These are phyloP conservation scores for Rhea americana DNA, from an alignment of 2,113 vertebrate genomes.

Conservation along the genomic window DNA sequence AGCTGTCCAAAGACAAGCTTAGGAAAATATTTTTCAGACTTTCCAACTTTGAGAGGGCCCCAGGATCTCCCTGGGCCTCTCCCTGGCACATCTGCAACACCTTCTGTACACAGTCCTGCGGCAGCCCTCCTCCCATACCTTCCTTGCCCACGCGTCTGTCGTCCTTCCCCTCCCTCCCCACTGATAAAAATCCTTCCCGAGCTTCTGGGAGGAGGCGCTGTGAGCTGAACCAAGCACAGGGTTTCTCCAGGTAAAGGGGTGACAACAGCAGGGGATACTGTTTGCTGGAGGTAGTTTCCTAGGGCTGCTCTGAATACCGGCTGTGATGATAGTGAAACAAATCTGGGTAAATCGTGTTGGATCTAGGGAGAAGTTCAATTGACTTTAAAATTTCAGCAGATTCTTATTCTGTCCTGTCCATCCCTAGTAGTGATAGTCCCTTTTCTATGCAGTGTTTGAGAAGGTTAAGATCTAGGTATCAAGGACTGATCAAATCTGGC, in stretches of 20 bases:
- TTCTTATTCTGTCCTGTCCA: not conserved
- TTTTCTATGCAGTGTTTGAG: not conserved
- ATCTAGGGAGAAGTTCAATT: not conserved
- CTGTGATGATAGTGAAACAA: not conserved
- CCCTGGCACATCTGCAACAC: slow-evolving; percentile 63
- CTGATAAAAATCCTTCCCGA: not conserved
- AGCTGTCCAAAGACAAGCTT: slow-evolving; percentile 68
- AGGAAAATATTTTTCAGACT: slow-evolving; percentile 74
- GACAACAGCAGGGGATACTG: not conserved
- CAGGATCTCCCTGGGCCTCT: slow-evolving; percentile 69
- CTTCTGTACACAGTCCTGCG: slow-evolving; percentile 42
- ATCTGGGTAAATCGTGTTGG: not conserved
- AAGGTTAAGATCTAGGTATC: not conserved
- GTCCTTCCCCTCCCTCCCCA: not conserved
- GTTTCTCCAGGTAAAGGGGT: not conserved
- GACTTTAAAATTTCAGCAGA: not conserved
- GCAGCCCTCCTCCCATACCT: slow-evolving; percentile 59
- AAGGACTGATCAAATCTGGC: not conserved
- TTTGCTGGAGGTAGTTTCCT: not conserved
- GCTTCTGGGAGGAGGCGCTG: not conserved
- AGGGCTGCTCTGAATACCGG: not conserved
- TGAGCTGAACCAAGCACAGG: not conserved
- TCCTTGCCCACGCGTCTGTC: not conserved
- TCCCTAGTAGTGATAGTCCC: not conserved
- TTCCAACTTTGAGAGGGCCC: slow-evolving; percentile 65